phyloP scores from a whole-genome alignment of 2,113 vertebrate genomes.

The Glareola pratincola region DNA sequence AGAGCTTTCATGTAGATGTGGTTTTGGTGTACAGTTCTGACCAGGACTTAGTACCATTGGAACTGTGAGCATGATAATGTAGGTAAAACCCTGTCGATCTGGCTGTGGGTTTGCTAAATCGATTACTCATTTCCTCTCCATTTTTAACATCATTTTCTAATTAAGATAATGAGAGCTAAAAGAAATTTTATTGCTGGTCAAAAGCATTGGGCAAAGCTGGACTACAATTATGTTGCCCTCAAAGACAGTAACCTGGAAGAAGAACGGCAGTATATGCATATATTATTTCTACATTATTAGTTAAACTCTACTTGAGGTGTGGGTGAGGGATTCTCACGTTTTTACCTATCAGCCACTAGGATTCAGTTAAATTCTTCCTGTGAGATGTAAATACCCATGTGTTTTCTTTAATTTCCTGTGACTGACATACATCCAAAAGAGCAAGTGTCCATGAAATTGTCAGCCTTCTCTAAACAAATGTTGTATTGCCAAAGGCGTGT shows the following conservation, averaged over 20 bases:
- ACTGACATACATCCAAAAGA: neutral
- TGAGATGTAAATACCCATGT: neutral
- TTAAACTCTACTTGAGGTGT: neutral
- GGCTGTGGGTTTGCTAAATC: neutral
- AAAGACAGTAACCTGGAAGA: neutral
- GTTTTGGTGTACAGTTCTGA: neutral
- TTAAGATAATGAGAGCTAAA: neutral
- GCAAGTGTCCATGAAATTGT: neutral
- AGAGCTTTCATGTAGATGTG: neutral
- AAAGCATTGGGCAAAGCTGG: neutral
- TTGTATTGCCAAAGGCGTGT: neutral
- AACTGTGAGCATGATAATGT: neutral
- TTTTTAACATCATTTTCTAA: neutral
- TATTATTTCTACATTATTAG: neutral
- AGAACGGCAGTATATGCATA: rapidly evolving
- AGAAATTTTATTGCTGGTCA: neutral
- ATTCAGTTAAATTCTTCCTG: neutral
- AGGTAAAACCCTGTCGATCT: neutral
- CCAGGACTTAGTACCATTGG: neutral
- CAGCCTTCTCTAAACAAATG: neutral
- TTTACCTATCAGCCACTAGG: neutral
- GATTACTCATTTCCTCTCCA: neutral
- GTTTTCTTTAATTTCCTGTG: neutral
- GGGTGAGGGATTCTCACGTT: neutral
- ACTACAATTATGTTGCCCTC: neutral